These are phyloP conservation scores for Orientallactaga sibirica DNA, from an alignment of 2,797 vertebrate species.

Conservation along the genomic window DNA sequence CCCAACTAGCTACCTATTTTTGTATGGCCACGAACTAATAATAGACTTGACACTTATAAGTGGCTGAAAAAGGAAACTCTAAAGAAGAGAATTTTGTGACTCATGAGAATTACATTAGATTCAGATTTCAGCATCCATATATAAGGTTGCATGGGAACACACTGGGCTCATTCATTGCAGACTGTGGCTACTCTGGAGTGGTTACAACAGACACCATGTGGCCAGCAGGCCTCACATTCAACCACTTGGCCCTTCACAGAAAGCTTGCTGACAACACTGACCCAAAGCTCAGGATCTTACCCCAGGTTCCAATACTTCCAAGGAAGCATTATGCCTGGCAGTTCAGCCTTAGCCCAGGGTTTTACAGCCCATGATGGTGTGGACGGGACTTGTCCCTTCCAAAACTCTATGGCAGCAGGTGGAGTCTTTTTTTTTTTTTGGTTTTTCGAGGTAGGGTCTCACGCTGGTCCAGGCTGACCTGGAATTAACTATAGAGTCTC, in stretches of 20 bases:
- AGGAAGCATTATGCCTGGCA: neutral
- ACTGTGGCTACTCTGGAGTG: neutral
- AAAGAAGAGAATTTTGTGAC: neutral
- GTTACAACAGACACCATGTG: neutral
- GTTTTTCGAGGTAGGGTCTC: too few species aligned
- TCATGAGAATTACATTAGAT: slow-evolving; percentile 39
- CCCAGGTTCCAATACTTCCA: neutral
- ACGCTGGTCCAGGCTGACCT: too few species aligned
- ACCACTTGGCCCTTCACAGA: neutral
- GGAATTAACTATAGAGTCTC: too few species aligned
- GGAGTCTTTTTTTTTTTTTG: too few species aligned
- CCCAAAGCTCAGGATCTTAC: neutral
- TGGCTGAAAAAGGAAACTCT: neutral
- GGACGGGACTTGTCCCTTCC: neutral
- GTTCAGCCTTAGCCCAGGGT: neutral
- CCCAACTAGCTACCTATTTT: neutral
- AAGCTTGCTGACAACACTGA: neutral
- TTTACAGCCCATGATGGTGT: neutral
- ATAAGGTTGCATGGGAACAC: slow-evolving; percentile 10
- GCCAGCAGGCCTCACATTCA: neutral
- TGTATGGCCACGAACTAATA: neutral
- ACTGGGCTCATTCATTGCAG: neutral
- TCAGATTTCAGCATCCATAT: neutral
- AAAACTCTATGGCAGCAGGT: neutral
- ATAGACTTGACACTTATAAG: slow-evolving; percentile 26